These are phyloP conservation scores for Cataglyphis livida DNA, from an alignment of 2,888 invertebrate genomes.

Conservation along the genomic window DNA sequence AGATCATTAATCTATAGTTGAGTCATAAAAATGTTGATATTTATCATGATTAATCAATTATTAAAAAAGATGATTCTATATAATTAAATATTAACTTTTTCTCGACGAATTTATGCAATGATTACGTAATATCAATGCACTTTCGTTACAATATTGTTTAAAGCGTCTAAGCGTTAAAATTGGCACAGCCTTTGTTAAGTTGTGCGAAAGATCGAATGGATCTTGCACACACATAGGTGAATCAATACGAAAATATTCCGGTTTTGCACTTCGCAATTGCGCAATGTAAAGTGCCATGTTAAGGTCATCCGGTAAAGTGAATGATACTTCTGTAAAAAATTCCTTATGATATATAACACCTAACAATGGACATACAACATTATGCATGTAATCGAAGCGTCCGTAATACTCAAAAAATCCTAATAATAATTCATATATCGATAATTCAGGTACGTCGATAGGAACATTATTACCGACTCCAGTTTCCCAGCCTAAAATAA, in stretches of 20 bases:
- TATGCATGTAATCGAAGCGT: constrained; percentile 83
- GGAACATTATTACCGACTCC: constrained; percentile 53
- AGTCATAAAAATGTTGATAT: background rate
- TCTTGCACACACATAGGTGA: constrained; percentile 88
- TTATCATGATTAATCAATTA: background rate
- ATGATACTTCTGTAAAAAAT: constrained; percentile 79
- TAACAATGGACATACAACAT: constrained; percentile 86
- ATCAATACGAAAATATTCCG: constrained; percentile 83
- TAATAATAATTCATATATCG: constrained; percentile 73
- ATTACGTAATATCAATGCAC: background rate
- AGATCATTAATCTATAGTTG: background rate
- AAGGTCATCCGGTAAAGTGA: constrained; percentile 77
- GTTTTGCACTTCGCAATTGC: constrained; percentile 73
- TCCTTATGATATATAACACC: constrained; percentile 84
- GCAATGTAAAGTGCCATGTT: constrained; percentile 84
- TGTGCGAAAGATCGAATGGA: constrained; percentile 88
- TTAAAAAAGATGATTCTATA: background rate
- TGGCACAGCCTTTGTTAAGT: constrained; percentile 86
- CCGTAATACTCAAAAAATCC: constrained; percentile 86
- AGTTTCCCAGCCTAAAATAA: constrained; percentile 81
- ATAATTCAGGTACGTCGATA: constrained; percentile 63
- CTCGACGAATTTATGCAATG: background rate
- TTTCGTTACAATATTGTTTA: constrained; percentile 56
- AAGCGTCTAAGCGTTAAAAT: constrained; percentile 63
- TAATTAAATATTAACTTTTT: background rate